phyloP scores from a whole-genome alignment of 2,797 vertebrate species.

The Sphenopsis melanotis region DNA sequence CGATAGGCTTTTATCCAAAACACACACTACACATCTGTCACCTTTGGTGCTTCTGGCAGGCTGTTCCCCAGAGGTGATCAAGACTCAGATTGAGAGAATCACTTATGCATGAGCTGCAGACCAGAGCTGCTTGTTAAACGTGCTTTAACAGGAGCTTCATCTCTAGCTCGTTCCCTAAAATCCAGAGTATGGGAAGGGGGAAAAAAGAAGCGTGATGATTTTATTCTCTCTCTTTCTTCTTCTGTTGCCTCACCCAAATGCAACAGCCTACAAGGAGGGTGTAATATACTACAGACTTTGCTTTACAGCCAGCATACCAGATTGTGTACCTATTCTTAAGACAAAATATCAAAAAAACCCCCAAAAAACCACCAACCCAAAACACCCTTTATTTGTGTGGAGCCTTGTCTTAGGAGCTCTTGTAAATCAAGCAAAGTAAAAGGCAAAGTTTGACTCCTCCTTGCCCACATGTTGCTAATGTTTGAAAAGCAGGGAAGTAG shows the following conservation, averaged over 20 bases:
- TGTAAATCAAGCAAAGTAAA: not conserved
- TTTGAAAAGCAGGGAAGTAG: not conserved
- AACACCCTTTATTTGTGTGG: not conserved
- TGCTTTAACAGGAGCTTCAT: not conserved
- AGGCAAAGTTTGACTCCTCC: not conserved
- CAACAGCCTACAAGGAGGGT: not conserved
- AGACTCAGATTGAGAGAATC: constrained; percentile 15
- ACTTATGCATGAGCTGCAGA: not conserved
- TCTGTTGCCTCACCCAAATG: not conserved
- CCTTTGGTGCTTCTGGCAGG: not conserved
- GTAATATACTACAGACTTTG: not conserved
- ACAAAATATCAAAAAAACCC: not conserved
- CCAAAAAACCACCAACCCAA: not conserved
- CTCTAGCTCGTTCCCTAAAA: not conserved
- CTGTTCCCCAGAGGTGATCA: not conserved
- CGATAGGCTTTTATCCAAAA: constrained; percentile 15
- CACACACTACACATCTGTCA: not conserved
- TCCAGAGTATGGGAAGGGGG: not conserved
- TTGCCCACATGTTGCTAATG: not conserved
- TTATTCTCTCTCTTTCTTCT: not conserved
- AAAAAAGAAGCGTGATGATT: not conserved
- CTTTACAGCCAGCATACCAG: not conserved
- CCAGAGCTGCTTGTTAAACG: not conserved
- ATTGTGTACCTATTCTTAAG: not conserved
- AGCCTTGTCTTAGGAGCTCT: not conserved